Evolutionary conservation across 2,888 invertebrate species (phyloP).

Genomic region (Clanis bilineata): DNA sequence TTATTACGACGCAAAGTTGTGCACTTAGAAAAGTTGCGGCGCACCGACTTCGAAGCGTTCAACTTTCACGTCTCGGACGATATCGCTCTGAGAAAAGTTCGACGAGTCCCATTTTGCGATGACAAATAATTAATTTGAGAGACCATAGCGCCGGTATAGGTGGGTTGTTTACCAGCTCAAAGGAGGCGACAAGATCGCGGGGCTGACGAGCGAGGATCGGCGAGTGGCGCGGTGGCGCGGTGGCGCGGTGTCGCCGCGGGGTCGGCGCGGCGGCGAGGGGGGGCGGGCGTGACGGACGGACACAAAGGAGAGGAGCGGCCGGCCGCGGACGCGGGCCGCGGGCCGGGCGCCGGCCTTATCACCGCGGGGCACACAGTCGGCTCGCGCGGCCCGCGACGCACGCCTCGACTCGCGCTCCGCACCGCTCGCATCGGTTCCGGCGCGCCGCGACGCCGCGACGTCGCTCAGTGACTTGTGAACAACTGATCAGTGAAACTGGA

Average conservation of each 20-base stretch:
- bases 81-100: constrained; percentile 5
- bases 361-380: constrained; percentile 73
- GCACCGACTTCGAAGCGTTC: constrained; percentile 20
- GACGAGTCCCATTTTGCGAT: constrained; percentile 38
- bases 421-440: constrained; percentile 12
- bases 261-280: constrained; percentile 50
- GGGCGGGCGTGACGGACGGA: constrained; percentile 63
- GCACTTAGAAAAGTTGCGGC: constrained; percentile 55
- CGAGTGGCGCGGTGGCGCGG: too few species aligned
- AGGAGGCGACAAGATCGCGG: constrained; percentile 53
- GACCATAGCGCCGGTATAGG: constrained; percentile 67
- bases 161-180: constrained; percentile 57
- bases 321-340: constrained; percentile 69
- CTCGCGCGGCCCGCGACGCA: constrained; percentile 68
- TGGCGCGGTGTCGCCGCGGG: constrained; percentile 31
- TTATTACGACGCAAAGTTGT: constrained; percentile 54
- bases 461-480: constrained; percentile 50
- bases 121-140: constrained; percentile 66
- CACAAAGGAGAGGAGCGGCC: constrained; percentile 80
- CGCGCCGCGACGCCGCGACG: constrained; percentile 37
- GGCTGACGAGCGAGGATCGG: constrained; percentile 48
- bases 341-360: constrained; percentile 71
- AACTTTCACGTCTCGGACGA: constrained; percentile 15
- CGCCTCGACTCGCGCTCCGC: constrained; percentile 41
- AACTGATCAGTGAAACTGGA: constrained; percentile 52